Conservation (phyloP, 2,113 vertebrate species). For the Illadopsis cleaveri region DNA sequence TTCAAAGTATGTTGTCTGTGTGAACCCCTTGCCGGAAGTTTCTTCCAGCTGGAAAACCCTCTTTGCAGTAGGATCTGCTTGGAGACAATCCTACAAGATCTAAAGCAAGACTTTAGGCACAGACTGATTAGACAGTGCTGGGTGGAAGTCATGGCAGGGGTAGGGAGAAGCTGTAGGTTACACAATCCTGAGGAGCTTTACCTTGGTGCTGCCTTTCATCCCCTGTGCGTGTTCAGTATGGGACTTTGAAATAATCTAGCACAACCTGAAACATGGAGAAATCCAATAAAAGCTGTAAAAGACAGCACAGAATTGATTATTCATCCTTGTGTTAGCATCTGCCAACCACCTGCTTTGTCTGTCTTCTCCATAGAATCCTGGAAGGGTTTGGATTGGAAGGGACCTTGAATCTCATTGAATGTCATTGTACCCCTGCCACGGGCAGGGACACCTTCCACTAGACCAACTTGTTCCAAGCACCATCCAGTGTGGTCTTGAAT, state of each 20-base stretch:
- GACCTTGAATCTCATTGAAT: neutral
- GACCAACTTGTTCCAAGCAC: neutral
- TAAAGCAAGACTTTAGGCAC: neutral
- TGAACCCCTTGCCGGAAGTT: neutral
- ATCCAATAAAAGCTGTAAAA: fast-evolving
- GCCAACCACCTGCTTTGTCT: neutral
- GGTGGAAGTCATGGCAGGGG: fast-evolving
- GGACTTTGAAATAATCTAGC: neutral
- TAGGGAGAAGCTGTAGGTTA: neutral
- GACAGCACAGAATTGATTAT: neutral
- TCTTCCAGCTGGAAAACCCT: neutral
- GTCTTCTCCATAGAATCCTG: neutral
- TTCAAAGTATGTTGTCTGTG: fast-evolving
- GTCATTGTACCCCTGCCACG: neutral
- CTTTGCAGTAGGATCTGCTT: neutral
- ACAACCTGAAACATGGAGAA: neutral
- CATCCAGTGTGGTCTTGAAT: fast-evolving
- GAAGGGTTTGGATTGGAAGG: neutral
- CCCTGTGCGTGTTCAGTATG: neutral
- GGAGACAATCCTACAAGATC: neutral
- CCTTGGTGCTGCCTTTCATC: neutral
- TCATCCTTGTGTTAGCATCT: neutral
- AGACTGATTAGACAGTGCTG: neutral
- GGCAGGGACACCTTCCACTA: neutral
- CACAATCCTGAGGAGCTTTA: neutral